These are phyloP conservation scores for Yponomeuta evonymella DNA, from an alignment of 2,888 invertebrate genomes.

Conservation along the genomic window DNA sequence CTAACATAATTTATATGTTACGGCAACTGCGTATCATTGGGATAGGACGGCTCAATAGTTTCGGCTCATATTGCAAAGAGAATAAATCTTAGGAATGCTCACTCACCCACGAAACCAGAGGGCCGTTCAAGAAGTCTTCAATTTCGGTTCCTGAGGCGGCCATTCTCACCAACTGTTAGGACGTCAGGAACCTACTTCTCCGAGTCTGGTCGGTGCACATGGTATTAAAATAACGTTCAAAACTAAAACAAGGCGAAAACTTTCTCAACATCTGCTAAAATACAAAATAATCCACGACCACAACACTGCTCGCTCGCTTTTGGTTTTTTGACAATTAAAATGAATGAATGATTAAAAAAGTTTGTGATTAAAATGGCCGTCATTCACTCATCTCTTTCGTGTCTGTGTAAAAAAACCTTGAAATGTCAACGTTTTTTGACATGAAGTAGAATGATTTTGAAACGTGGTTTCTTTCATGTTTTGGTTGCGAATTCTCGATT, in stretches of 20 bases:
- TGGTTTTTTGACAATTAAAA: conserved; percentile 11
- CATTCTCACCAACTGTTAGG: conserved; percentile 68
- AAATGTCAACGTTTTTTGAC: no score
- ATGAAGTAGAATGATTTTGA: background rate
- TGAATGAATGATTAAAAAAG: background rate
- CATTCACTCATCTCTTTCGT: background rate
- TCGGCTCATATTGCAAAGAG: conserved; percentile 33
- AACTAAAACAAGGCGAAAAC: conserved; percentile 35
- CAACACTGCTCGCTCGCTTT: conserved; percentile 18
- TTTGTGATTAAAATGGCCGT: background rate
- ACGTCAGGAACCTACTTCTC: conserved; percentile 49
- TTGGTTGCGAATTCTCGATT: background rate
- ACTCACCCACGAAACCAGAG: conserved; percentile 91
- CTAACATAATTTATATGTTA: conserved; percentile 25
- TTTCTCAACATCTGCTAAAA: conserved; percentile 54
- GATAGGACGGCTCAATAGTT: conserved; percentile 26
- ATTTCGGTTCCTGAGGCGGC: conserved; percentile 83
- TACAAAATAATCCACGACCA: conserved; percentile 35
- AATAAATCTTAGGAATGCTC: conserved; percentile 58
- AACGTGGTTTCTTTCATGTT: background rate
- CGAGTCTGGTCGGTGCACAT: conserved; percentile 49
- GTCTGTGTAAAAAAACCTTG: background rate
- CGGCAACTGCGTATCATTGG: conserved; percentile 20
- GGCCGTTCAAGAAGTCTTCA: conserved; percentile 89
- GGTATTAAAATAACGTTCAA: conserved; percentile 45